phyloP scores from a whole-genome alignment of 2,113 vertebrate genomes.

The Peucedramus taeniatus region DNA sequence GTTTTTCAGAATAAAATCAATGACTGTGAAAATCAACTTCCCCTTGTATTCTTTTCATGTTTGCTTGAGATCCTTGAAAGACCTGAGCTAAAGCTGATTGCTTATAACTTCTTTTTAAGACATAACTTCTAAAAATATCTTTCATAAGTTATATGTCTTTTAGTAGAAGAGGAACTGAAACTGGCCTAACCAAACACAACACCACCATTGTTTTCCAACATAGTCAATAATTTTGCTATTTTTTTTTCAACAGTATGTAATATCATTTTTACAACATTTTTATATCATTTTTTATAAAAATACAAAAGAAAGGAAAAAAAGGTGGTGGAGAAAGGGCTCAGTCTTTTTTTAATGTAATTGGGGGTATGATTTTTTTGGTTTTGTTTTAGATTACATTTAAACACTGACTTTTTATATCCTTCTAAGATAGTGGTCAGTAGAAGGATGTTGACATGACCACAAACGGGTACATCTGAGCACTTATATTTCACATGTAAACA shows the following conservation, averaged over 20 bases:
- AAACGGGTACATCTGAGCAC: neutral
- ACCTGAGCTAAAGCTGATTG: neutral
- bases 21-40: neutral
- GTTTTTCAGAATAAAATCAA: neutral
- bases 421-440: neutral
- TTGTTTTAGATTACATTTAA: neutral
- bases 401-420: neutral
- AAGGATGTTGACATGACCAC: neutral
- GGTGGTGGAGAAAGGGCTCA: rapidly evolving
- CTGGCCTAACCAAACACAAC: neutral
- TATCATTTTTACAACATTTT: neutral
- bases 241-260: neutral
- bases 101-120: neutral
- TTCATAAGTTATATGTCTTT: neutral
- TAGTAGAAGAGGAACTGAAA: neutral
- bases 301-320: neutral
- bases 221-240: neutral
- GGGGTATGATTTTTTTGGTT: neutral
- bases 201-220: neutral
- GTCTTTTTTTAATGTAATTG: neutral
- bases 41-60: neutral
- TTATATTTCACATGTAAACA: neutral
- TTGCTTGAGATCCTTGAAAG: neutral
- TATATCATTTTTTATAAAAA: no score
- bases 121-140: neutral